A percentile compares a stretch with the other conserved stretches of the same genome.
Conservation (phyloP, 2,113 vertebrate genomes). For the Gadus chalcogrammus region DNA sequence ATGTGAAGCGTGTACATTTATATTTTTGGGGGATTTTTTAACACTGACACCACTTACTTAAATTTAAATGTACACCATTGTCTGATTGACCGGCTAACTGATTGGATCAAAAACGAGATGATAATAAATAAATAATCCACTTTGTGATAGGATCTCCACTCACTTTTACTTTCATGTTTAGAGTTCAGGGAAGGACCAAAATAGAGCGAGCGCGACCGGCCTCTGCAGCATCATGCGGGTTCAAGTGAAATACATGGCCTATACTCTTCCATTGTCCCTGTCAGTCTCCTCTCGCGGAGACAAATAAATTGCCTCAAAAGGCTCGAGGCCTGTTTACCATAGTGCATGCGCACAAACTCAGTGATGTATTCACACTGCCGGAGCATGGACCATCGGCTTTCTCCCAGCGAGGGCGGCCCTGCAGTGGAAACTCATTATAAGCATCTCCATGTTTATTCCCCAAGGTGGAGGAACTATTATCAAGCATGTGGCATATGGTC, state of each 20-base stretch:
- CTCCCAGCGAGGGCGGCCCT: constrained; percentile 26
- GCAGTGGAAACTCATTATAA: constrained; percentile 61
- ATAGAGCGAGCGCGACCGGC: too few relatives aligned
- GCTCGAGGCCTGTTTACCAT: constrained; percentile 29
- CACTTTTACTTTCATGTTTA: too few relatives aligned
- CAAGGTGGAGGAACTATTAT: constrained; percentile 53
- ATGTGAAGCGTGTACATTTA: too few relatives aligned
- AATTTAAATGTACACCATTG: too few relatives aligned
- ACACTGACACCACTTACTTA: too few relatives aligned
- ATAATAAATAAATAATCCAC: too few relatives aligned
- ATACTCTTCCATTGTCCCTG: constrained; percentile 6
- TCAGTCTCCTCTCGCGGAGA: constrained; percentile 24
- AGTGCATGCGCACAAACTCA: constrained; percentile 35
- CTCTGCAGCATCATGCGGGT: neutral
- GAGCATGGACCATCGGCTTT: constrained; percentile 26
- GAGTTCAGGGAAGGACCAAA: too few relatives aligned
- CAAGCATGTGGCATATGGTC: constrained; percentile 59
- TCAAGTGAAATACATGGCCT: neutral
- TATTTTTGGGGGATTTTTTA: too few relatives aligned
- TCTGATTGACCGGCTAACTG: too few relatives aligned
- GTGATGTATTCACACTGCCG: constrained; percentile 42
- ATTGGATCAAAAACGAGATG: too few relatives aligned
- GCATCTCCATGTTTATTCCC: constrained; percentile 57
- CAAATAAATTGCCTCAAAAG: constrained; percentile 52
- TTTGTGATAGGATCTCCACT: too few relatives aligned